phyloP scores from a whole-genome alignment of 2,797 vertebrate species.

The Pteronotus mesoamericanus region DNA sequence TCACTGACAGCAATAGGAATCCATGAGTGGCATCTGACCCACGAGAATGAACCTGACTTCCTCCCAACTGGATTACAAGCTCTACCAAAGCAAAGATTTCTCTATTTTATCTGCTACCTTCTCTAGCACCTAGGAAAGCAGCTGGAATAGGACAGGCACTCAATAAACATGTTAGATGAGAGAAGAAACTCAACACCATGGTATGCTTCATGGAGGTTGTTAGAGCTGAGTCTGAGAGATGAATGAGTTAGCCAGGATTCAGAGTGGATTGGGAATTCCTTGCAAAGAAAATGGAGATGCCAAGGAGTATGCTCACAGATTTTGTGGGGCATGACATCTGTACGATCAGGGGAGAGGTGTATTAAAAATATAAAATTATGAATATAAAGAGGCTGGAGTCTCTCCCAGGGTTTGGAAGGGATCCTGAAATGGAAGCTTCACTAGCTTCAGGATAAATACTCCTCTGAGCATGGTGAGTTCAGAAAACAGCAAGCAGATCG shows the following conservation, averaged over 20 bases:
- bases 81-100: not conserved
- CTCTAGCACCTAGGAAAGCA: not conserved
- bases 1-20: not conserved
- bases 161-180: not conserved
- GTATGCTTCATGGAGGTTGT: not conserved
- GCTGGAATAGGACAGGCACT: not conserved
- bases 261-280: not conserved
- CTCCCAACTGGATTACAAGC: not conserved
- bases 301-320: not conserved
- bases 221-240: not conserved
- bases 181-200: not conserved
- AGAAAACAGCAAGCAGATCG: not conserved
- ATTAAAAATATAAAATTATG: not conserved
- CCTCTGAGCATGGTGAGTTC: not conserved
- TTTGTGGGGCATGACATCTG: not conserved
- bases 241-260: not conserved
- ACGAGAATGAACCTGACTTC: not conserved
- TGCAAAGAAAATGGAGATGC: not conserved
- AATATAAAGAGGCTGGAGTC: not conserved
- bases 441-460: not conserved
- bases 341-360: not conserved
- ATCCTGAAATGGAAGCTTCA: not conserved
- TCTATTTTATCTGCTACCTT: not conserved
- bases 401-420: not conserved
- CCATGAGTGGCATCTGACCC: not conserved